phyloP scores from a whole-genome alignment of 2,797 vertebrate genomes.

The Sternotherus odoratus region DNA sequence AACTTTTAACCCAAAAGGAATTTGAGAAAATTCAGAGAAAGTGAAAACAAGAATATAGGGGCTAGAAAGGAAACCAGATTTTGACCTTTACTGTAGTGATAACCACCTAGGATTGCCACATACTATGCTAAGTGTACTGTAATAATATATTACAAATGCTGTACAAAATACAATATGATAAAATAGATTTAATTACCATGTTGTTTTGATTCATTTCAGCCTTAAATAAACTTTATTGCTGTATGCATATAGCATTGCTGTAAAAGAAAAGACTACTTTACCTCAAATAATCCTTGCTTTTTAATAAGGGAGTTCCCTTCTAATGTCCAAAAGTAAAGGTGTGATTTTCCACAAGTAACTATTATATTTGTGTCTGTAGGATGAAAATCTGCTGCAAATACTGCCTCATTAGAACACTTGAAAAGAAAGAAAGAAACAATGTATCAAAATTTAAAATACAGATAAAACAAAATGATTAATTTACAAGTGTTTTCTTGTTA shows the following conservation, averaged over 20 bases:
- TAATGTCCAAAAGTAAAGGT: slow-evolving; percentile 96
- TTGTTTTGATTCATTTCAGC: background rate
- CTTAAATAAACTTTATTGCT: background rate
- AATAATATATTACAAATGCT: background rate
- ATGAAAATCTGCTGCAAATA: slow-evolving; percentile 96
- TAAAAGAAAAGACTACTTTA: slow-evolving; percentile 64
- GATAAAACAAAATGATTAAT: background rate
- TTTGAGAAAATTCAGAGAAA: background rate
- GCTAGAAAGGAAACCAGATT: background rate
- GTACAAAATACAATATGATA: background rate
- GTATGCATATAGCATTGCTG: background rate
- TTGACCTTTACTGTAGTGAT: background rate
- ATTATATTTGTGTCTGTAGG: slow-evolving; percentile 96
- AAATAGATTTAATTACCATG: background rate
- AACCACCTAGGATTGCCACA: background rate
- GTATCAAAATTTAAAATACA: slow-evolving; percentile 44
- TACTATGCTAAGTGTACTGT: background rate
- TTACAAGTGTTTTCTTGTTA: background rate
- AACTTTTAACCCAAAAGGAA: background rate
- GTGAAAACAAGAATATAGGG: background rate
- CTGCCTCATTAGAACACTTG: slow-evolving; percentile 96
- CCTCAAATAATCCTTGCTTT: slow-evolving; percentile 98
- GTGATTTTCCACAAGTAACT: slow-evolving; percentile 97
- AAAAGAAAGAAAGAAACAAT: slow-evolving; percentile 58
- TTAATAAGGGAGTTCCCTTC: slow-evolving; percentile 93